Conservation (phyloP, 2,113 vertebrate species). For the Psittacula cyanocephala region DNA sequence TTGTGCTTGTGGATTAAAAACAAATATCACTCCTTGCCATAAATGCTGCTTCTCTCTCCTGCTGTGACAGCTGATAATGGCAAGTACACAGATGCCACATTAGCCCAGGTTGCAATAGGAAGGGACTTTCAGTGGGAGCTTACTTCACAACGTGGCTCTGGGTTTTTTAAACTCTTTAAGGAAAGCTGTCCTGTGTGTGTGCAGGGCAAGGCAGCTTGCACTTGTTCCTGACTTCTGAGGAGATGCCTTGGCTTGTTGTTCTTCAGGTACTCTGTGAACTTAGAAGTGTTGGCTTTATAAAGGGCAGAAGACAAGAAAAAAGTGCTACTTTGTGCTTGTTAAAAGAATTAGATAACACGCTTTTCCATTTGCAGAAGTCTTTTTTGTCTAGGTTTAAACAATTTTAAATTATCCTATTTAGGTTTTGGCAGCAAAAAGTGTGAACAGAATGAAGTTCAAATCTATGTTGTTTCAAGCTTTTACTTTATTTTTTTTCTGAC, state of each 20-base stretch:
- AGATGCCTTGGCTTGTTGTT: neutral
- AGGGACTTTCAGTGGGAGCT: neutral
- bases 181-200: rapidly evolving
- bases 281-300: neutral
- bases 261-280: neutral
- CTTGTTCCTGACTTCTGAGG: neutral
- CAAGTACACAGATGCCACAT: neutral
- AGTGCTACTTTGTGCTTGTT: neutral
- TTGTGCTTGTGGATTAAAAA: conserved; percentile 15
- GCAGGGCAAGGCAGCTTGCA: neutral
- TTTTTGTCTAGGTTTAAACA: neutral
- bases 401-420: neutral
- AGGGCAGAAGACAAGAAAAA: neutral
- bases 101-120: neutral
- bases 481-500: neutral
- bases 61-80: neutral
- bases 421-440: neutral
- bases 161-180: neutral
- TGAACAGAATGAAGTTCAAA: neutral
- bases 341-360: neutral
- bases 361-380: neutral
- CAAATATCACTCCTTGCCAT: neutral
- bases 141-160: neutral
- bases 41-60: neutral
- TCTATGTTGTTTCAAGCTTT: neutral